Evolutionary conservation across 1,140 invertebrate species (phyloP), one percentile per base, ranked within the genome.

Genomic region (Hirudo medicinalis): DNA sequence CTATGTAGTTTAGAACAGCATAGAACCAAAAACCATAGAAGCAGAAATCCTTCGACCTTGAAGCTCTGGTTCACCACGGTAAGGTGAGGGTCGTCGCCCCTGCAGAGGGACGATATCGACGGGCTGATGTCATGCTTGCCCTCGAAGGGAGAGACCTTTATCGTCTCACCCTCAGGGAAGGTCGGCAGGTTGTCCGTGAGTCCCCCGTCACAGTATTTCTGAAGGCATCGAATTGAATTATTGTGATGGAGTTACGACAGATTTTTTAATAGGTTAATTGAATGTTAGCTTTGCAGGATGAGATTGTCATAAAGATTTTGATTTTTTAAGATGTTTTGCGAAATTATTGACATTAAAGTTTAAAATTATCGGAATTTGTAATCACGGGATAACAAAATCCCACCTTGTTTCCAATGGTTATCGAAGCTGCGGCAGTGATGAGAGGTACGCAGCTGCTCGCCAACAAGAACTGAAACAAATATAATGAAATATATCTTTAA

Each of bases 181-280:
- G 73, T 54, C 0, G 80, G 76, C 72, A 84, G 72, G 73, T 84
- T 84, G 75, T 83, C 78, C 0, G 80, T 78, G 67, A 81, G 76
- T 9, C 81, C 83, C 9, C 82, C 82, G 74, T 84, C 82, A 55
- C 79, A 80, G 73, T 78, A 84, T 36, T 74, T 72, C 81, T 84
- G 72, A 22, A 76, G 77, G 57, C 43, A 17, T 69, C 60, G 77
- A 73, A 32, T 5, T n/a, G 22, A 20, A 32, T 32, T 11, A n/a
- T 4, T 13, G 57, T 57, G 22, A 13, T 22, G 13, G 15, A 25
- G 54, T 57, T 9, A 57, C 54, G 54, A n/a, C 25, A 9, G 20
- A n/a, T n/a, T 57, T 57, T n/a, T 20, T 57, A 57, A n/a, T 57
- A 5, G 25, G 54, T 57, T n/a, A 25, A 2, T 20, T 20, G 20